Evolutionary conservation across 2,113 vertebrate species (phyloP).

Genomic region (Ardeotis arabs): DNA sequence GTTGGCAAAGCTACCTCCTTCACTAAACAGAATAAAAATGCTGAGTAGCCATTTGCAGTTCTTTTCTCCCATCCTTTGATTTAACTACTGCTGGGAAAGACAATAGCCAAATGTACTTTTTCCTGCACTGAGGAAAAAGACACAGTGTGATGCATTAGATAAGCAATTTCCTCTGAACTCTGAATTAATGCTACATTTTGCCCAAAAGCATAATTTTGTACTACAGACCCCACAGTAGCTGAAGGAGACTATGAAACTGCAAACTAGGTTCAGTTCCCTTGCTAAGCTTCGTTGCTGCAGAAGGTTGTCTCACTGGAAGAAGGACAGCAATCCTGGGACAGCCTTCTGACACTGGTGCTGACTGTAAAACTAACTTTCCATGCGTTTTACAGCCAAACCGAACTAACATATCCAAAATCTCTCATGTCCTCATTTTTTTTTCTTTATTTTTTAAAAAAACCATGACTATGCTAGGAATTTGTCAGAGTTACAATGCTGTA

Average conservation of each 20-base stretch:
- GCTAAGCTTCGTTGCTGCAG: not conserved
- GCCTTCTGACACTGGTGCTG: not conserved
- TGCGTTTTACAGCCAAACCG: not conserved
- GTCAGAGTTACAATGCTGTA: not conserved
- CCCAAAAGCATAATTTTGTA: not conserved
- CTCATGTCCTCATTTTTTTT: rapidly evolving
- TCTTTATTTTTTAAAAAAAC: not conserved
- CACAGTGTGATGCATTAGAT: not conserved
- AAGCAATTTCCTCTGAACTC: not conserved
- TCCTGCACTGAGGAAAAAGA: not conserved
- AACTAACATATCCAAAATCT: not conserved
- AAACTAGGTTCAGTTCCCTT: not conserved
- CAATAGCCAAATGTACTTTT: not conserved
- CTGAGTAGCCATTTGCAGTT: not conserved
- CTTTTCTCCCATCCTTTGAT: not conserved
- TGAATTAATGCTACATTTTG: not conserved
- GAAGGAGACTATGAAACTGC: not conserved
- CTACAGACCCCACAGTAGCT: not conserved
- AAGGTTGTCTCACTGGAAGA: not conserved
- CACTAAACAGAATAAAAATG: not conserved
- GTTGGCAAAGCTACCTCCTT: not conserved
- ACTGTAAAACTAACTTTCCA: not conserved
- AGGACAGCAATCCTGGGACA: not conserved
- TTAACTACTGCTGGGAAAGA: not conserved
- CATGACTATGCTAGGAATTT: not conserved